A percentile compares a stretch with the other conserved stretches of the same genome.
phyloP scores from a whole-genome alignment of 2,113 vertebrate species.

The Syngnathoides biaculeatus region DNA sequence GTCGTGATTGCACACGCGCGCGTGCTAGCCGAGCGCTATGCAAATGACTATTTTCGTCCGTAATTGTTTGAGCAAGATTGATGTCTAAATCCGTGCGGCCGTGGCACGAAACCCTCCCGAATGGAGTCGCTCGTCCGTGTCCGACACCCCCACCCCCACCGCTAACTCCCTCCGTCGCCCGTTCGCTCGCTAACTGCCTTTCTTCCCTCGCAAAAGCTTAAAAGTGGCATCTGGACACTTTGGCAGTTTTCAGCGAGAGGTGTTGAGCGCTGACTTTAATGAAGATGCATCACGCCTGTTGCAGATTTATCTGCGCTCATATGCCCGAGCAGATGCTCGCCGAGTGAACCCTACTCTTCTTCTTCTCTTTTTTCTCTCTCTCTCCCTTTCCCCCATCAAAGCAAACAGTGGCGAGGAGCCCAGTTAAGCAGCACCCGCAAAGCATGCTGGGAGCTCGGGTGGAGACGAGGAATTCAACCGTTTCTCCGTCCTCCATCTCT shows the following conservation, averaged over 20 bases:
- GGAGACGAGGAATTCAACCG: slow-evolving; percentile 5
- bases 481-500: no score
- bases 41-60: slow-evolving; percentile 44
- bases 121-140: slow-evolving; percentile 17
- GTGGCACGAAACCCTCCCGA: slow-evolving; percentile 11
- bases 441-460: slow-evolving; percentile 22
- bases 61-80: slow-evolving; percentile 58
- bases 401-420: slow-evolving; percentile 20
- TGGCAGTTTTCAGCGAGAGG: slow-evolving; percentile 59
- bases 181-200: not conserved
- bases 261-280: slow-evolving; percentile 68
- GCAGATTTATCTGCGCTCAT: slow-evolving; percentile 64
- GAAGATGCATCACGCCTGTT: slow-evolving; percentile 69
- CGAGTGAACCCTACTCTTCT: slow-evolving; percentile 28
- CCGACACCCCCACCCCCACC: not conserved
- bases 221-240: slow-evolving; percentile 64
- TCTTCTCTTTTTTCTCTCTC: not conserved
- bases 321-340: slow-evolving; percentile 74
- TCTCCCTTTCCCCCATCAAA: not conserved
- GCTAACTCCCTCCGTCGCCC: slow-evolving; percentile 3
- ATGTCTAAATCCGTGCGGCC: slow-evolving; percentile 48
- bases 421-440: slow-evolving; percentile 9
- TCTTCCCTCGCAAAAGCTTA: slow-evolving; percentile 38
- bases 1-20: slow-evolving; percentile 13
- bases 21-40: slow-evolving; percentile 14